Percentiles rank a stretch among this genome's conserved stretches.
phyloP scores from a whole-genome alignment of 2,113 vertebrate genomes.

The human region DNA sequence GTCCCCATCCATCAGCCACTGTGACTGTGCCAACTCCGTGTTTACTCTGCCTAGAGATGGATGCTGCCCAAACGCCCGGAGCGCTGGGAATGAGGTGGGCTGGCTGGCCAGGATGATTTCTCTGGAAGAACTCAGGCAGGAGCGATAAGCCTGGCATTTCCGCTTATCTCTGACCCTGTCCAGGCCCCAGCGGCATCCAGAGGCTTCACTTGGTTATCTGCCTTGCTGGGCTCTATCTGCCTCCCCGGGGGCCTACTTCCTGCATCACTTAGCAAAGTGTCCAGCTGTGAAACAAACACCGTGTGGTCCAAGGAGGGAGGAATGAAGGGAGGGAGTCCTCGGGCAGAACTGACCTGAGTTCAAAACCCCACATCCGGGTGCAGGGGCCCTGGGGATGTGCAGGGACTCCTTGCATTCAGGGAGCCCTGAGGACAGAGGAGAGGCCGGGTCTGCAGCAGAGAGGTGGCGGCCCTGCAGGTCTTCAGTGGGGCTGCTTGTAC shows the following conservation, averaged over 20 bases:
- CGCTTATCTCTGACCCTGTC: slow-evolving; percentile 84
- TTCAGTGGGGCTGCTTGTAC: background rate
- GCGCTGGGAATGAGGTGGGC: slow-evolving; percentile 71
- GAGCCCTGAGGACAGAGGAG: background rate
- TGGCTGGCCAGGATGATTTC: slow-evolving; percentile 55
- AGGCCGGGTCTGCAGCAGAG: too few relatives aligned
- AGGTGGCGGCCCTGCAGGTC: background rate
- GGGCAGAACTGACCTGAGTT: background rate
- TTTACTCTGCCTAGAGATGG: slow-evolving; percentile 53
- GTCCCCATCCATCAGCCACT: slow-evolving; percentile 82
- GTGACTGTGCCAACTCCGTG: background rate
- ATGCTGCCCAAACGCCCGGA: slow-evolving; percentile 38
- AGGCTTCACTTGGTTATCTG: slow-evolving; percentile 82
- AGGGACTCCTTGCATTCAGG: background rate
- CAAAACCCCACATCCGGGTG: background rate
- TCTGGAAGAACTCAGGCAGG: slow-evolving; percentile 76
- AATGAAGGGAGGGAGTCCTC: background rate
- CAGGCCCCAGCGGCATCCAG: slow-evolving; percentile 75
- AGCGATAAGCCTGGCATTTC: slow-evolving; percentile 83
- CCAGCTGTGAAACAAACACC: slow-evolving; percentile 62
- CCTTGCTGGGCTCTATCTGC: slow-evolving; percentile 69
- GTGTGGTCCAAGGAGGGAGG: background rate
- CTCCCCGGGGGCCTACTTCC: slow-evolving; percentile 82
- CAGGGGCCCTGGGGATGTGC: background rate
- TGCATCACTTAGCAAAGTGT: slow-evolving; percentile 78